Percentiles rank a stretch among this genome's conserved stretches.
phyloP scores from a whole-genome alignment of 2,113 vertebrate genomes.

The Xiphophorus maculatus region DNA sequence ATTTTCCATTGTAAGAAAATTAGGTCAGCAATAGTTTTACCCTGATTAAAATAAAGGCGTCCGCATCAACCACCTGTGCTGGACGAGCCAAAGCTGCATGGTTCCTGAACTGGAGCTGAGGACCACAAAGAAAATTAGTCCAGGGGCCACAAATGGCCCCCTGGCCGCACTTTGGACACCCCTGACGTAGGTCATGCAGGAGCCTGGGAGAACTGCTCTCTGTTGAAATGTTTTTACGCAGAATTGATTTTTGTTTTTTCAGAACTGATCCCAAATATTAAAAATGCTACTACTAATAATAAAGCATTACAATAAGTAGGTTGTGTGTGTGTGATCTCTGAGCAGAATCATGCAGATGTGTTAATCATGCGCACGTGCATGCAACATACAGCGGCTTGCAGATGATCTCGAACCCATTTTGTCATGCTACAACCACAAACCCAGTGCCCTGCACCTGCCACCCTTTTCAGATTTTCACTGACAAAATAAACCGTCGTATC shows the following conservation, averaged over 20 bases:
- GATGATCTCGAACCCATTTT: not conserved
- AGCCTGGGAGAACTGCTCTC: conserved; percentile 30
- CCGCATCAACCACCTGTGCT: too few species aligned
- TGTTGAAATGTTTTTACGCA: conserved; percentile 39
- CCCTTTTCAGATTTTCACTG: not conserved
- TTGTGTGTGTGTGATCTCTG: conserved; percentile 8
- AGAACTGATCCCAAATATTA: not conserved
- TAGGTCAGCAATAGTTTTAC: too few species aligned
- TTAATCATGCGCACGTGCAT: conserved; percentile 50
- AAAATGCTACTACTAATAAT: not conserved
- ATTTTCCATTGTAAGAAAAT: too few species aligned
- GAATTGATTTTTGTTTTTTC: not conserved
- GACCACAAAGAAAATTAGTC: too few species aligned
- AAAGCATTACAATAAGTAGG: not conserved
- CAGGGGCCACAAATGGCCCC: too few species aligned
- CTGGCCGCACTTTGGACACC: too few species aligned
- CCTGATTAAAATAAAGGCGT: too few species aligned
- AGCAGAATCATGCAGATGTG: conserved; percentile 60
- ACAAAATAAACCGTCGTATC: not conserved
- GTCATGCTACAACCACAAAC: not conserved
- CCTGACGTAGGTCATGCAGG: conserved; percentile 66
- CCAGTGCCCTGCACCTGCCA: not conserved
- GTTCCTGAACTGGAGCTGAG: too few species aligned
- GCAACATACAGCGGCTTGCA: conserved; percentile 46
- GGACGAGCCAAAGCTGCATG: too few species aligned